Base-by-base conservation (phyloP, 2,113 vertebrate species). In the Heteronetta atricapilla region DNA sequence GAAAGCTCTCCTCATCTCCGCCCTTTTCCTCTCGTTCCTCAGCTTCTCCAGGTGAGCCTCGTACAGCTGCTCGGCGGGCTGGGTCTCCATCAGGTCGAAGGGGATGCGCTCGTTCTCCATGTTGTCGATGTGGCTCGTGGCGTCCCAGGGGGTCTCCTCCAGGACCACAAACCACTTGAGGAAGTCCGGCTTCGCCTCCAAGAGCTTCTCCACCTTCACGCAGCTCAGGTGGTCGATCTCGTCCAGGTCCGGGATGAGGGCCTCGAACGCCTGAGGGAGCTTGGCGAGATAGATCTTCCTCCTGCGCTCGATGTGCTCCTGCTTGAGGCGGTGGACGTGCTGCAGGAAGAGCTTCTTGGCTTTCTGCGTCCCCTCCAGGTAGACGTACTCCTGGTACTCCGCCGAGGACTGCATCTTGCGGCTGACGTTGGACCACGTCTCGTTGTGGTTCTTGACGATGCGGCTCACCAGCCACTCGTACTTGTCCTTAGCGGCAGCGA, bases 311-410 rank as follows among this genome's bases (percentile, higher is more conserved):
- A 99, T 98, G 90, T 99, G 99, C 55, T 99, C 99, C 48, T 99
- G 99, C 95, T 99, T 99, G 40, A 99, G 99, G 92, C 99, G 98
- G 62, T 98, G 98, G 44, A 98, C 97, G 81, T 99, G 99, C 88
- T 99, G 99, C 75, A 98, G 98, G 90, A 99, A 99, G 1, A 99
- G 98, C 93, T 99, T 99, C 96, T 99, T 99, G 95, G 99, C 99
- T 94, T 99, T 99, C 48, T 97, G 97, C 0, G 99, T 99, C 11
- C 99, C 99, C 90, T 99, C 99, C 95, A 99, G 96, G 95, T 99
- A 99, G 83, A 99, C 98, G 12, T 99, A 99, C 1, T 99, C 99
- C 97, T 98, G 99, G 96, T 99, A 99, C 78, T 99, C 99, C 0
- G 96, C 88, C 6, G 98, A 98, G 73, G 98, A 68, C 88, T 98